Evolutionary conservation across 2,113 vertebrate genomes (phyloP), one percentile per base, ranked within the genome.

Genomic region (Brachyhypopomus gauderio): DNA sequence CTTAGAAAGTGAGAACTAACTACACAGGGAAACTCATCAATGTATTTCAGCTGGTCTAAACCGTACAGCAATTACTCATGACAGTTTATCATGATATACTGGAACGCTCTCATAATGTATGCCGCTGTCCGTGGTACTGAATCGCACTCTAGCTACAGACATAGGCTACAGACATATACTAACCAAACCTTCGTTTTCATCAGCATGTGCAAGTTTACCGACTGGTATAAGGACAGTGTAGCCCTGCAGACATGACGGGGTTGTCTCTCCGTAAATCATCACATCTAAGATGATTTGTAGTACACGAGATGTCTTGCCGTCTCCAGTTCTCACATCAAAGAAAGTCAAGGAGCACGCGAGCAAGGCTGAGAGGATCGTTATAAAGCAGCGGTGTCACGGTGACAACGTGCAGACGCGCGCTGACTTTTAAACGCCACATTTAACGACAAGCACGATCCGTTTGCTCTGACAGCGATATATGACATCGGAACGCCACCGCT

Each of bases 341-440:
- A 23, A 70, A 34, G 45, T 52, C 45, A 14, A 14, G 12, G 45
- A 52, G 45, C 45, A 52, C 45, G 45, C 9, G 45, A 52, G 45
- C 45, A 52, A 52, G 45, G 45, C 2, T 11, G 12, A 52, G 11
- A 14, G 45, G 45, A 70, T 22, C 36, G 20, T 34, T 22, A 52
- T 14, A 14, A 41, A 70, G 66, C 66, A 22, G n/a, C 34, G n/a
- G 64, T 36, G 64, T 20, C 5, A 8, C 2, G 9, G 30, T 36
- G 64, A 34, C 64, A 67, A 67, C 30, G 30, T 67, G 64, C 27
- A 67, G 34, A 70, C 66, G 36, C 66, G 66, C 36, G n/a, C 36
- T 41, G 66, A 70, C 66, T 70, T 38, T 41, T 9, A 70, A 41
- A 67, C 64, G 34, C 16, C 27, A 16, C 62, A 30, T 64, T 64